Base-by-base conservation (phyloP, 2,113 vertebrate species). In the Zosterops borbonicus region DNA sequence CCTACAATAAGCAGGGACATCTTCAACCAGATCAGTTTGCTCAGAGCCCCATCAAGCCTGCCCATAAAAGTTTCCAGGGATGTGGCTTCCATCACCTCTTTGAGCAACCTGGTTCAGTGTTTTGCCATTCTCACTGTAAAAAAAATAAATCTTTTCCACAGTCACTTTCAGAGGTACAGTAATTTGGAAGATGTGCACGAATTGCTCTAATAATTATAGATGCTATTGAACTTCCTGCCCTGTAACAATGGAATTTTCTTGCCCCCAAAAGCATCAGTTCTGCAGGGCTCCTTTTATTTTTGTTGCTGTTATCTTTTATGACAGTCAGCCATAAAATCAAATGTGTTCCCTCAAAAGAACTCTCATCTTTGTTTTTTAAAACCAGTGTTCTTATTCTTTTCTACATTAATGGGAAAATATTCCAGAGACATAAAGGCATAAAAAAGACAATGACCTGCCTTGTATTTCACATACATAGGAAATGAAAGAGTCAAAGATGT, bases 321-420 rank as follows among this genome's bases (percentile, higher is more conserved):
- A 68, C 50, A 90, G 49, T 49, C 44, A 77, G 82, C 20, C 64
- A 75, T 94, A 96, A 94, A 96, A 89, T 78, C 19, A 84, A 87
- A 92, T 55, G 53, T 49, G 44, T 60, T 92, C 37, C 90, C 83
- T 78, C 86, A 68, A 94, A 88, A 83, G 44, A 86, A 78, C 82
- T 83, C 89, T 90, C 35, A 84, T 93, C 55, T 93, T 83, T 74
- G n/a, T 65, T 94, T 83, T 94, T 86, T 31, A 83, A 94, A 96
- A 68, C 19, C 5, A 28, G 7, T 47, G 56, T 60, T 95, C 68
- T 81, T 88, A 67, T 49, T 86, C 47, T 81, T 92, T 88, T 59
- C 76, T 55, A 73, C 41, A 58, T 83, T 84, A 95, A 83, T 71
- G 28, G 71, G 31, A 86, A 92, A 94, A 86, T 60, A 86, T 59